phyloP scores from a whole-genome alignment of 2,888 invertebrate genomes.

The Xestia xanthographa region DNA sequence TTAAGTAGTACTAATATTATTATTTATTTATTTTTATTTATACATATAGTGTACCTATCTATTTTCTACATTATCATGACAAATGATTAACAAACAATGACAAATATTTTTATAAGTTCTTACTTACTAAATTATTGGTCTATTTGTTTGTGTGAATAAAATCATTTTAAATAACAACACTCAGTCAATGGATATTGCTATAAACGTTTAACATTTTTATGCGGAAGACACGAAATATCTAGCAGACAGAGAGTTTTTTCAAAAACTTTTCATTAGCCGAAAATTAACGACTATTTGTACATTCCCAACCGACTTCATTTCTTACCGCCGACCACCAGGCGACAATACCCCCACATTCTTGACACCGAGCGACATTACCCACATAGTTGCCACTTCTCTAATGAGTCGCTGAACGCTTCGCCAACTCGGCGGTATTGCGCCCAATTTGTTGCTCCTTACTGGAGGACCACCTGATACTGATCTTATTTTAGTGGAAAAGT shows the following conservation, averaged over 20 bases:
- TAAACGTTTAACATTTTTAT: neutral
- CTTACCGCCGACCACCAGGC: constrained; percentile 23
- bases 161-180: neutral
- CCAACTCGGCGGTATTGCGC: constrained; percentile 46
- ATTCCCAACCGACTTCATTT: neutral
- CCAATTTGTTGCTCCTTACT: constrained; percentile 38
- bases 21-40: too few relatives aligned
- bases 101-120: too few relatives aligned
- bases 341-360: constrained; percentile 24
- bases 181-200: neutral
- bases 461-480: constrained; percentile 51
- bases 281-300: constrained; percentile 38
- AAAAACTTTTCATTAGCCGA: neutral
- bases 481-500: constrained; percentile 32
- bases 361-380: constrained; percentile 37
- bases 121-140: neutral
- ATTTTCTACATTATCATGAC: too few relatives aligned
- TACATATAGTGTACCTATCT: too few relatives aligned
- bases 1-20: too few relatives aligned
- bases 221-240: neutral
- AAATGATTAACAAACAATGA: too few relatives aligned
- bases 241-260: neutral
- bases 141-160: neutral
- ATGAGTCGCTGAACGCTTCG: constrained; percentile 61
- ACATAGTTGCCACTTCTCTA: constrained; percentile 49